These are phyloP conservation scores for Pyrocoelia pectoralis DNA, from an alignment of 2,888 invertebrate species.

Conservation along the genomic window DNA sequence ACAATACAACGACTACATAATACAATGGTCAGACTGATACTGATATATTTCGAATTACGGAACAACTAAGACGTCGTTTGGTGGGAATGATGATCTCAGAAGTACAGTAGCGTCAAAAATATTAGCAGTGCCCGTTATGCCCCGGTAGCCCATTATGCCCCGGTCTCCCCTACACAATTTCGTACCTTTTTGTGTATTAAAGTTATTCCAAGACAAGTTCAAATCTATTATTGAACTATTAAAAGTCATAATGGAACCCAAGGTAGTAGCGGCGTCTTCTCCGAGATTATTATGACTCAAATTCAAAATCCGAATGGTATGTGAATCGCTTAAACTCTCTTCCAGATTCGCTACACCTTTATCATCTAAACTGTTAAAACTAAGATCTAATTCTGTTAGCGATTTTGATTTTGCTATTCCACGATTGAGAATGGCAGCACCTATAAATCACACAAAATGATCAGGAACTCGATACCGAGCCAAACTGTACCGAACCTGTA, in stretches of 20 bases:
- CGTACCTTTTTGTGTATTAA: conserved; percentile 57
- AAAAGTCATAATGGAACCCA: conserved; percentile 57
- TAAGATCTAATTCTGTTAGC: conserved; percentile 57
- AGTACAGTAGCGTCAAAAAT: no score
- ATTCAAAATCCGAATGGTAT: conserved; percentile 56
- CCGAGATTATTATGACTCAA: conserved; percentile 63
- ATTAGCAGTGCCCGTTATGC: no score
- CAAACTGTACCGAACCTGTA: conserved; percentile 43
- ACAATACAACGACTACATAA: no score
- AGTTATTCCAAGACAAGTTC: conserved; percentile 65
- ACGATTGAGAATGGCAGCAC: conserved; percentile 54
- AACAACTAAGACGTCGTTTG: no score
- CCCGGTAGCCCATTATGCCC: no score
- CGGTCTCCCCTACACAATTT: no score
- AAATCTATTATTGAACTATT: conserved; percentile 60
- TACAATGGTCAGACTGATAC: no score
- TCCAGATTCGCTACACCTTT: conserved; percentile 56
- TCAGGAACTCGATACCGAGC: not conserved
- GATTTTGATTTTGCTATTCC: conserved; percentile 53
- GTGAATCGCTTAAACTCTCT: conserved; percentile 52
- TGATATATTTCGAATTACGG: no score
- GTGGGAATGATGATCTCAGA: no score
- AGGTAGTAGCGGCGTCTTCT: conserved; percentile 54
- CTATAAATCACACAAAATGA: no score
- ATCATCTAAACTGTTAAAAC: conserved; percentile 59